Percentiles rank a stretch among this genome's conserved stretches.
Evolutionary conservation across 2,797 vertebrate species (phyloP).

Genomic region (Hoplostethus atlanticus): DNA sequence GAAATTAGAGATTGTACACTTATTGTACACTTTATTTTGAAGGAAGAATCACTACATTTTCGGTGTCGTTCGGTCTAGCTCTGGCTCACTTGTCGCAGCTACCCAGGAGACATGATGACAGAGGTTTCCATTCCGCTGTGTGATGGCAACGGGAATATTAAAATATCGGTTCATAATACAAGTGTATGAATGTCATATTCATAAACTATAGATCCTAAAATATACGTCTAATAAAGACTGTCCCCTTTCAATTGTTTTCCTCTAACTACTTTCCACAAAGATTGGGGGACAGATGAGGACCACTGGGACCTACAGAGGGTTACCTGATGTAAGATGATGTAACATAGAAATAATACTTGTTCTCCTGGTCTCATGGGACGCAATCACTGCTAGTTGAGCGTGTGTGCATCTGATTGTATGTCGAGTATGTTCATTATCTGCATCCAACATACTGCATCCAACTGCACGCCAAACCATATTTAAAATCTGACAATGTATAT

Average conservation of each 20-base stretch:
- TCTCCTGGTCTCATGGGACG: background rate
- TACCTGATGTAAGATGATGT: conserved; percentile 73
- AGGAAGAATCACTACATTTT: background rate
- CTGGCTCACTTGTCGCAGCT: accelerated
- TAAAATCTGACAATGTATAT: no score
- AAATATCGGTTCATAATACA: no score
- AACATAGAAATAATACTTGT: conserved; percentile 47
- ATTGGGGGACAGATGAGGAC: background rate
- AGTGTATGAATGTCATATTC: background rate
- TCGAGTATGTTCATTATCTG: no score
- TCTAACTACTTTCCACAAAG: conserved; percentile 10
- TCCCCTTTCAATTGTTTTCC: background rate
- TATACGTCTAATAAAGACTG: accelerated
- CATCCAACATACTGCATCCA: no score
- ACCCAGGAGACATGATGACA: no score
- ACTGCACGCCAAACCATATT: no score
- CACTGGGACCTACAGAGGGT: conserved; percentile 4
- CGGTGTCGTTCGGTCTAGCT: background rate
- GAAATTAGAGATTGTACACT: accelerated
- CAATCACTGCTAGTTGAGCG: no score
- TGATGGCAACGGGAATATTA: no score
- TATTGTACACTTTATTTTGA: conserved; percentile 17
- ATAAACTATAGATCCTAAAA: background rate
- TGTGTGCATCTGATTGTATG: no score
- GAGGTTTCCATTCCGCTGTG: no score